phyloP scores from a whole-genome alignment of 2,113 vertebrate species.

The Spea multiplicata region DNA sequence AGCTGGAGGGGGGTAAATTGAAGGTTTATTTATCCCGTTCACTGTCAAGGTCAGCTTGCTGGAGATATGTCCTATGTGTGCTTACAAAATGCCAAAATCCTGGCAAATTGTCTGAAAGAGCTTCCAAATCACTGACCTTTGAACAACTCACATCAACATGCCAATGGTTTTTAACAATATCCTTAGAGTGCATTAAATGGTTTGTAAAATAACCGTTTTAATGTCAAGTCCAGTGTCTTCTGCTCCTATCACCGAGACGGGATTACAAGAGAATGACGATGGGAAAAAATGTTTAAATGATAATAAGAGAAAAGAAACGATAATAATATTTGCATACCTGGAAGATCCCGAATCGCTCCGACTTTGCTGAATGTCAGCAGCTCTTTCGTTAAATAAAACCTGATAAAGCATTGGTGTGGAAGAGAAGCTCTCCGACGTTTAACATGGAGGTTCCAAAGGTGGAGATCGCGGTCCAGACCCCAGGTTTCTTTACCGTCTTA shows the following conservation, averaged over 20 bases:
- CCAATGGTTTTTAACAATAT: conserved; percentile 82
- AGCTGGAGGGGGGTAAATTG: conserved; percentile 94
- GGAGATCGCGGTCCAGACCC: no score
- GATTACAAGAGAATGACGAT: conserved; percentile 37
- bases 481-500: no score
- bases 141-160: conserved; percentile 87
- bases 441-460: no score
- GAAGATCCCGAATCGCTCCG: no score
- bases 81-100: conserved; percentile 99
- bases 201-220: conserved; percentile 68
- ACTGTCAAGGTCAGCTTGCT: conserved; percentile 99
- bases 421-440: no score
- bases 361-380: no score
- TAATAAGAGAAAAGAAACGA: background rate
- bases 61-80: conserved; percentile 93
- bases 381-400: no score
- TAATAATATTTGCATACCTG: no score
- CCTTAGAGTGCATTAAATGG: conserved; percentile 84
- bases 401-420: no score
- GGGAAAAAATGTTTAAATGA: conserved; percentile 24
- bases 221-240: conserved; percentile 62
- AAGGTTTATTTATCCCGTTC: conserved; percentile 99
- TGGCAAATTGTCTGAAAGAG: conserved; percentile 89
- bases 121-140: conserved; percentile 98
- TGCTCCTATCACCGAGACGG: conserved; percentile 54